Percentiles rank a stretch among this genome's conserved stretches.
Evolutionary conservation across 2,888 invertebrate species (phyloP).

Genomic region (Bombylius discolor): DNA sequence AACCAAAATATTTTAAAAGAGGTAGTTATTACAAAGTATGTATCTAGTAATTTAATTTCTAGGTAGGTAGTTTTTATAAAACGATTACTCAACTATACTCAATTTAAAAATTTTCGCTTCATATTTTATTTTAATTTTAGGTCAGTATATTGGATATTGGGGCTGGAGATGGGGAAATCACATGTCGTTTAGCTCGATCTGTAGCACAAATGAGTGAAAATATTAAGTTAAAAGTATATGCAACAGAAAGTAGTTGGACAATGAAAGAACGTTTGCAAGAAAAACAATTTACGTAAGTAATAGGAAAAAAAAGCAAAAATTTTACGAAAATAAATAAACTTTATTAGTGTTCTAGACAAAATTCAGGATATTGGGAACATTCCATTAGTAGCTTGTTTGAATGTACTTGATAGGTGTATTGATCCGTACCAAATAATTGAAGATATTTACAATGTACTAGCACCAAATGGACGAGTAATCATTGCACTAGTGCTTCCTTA

Average conservation of each 20-base stretch:
- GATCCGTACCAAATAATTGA: constrained; percentile 65
- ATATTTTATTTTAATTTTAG: constrained; percentile 19
- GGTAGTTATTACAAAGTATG: too few relatives aligned
- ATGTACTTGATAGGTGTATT: constrained; percentile 87
- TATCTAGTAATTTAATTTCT: too few relatives aligned
- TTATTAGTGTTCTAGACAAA: constrained; percentile 29
- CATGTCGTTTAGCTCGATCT: constrained; percentile 55
- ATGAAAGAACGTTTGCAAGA: constrained; percentile 72
- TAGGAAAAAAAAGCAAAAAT: too few relatives aligned
- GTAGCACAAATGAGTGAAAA: constrained; percentile 57
- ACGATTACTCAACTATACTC: too few relatives aligned
- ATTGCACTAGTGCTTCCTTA: constrained; percentile 91
- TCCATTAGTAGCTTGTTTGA: constrained; percentile 53
- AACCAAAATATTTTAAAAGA: too few relatives aligned
- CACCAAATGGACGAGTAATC: constrained; percentile 60
- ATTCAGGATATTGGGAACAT: constrained; percentile 28
- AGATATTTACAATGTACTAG: constrained; percentile 57
- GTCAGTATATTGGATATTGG: constrained; percentile 69
- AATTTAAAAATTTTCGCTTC: too few relatives aligned
- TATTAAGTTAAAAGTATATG: constrained; percentile 61
- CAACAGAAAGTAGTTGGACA: constrained; percentile 80
- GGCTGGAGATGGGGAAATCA: constrained; percentile 92
- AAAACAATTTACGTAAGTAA: constrained; percentile 61
- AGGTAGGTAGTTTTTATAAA: too few relatives aligned
- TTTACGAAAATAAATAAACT: too few relatives aligned